A percentile compares a stretch with the other conserved stretches of the same genome.
phyloP scores from a whole-genome alignment of 2,113 vertebrate genomes.

The Mellivora capensis region DNA sequence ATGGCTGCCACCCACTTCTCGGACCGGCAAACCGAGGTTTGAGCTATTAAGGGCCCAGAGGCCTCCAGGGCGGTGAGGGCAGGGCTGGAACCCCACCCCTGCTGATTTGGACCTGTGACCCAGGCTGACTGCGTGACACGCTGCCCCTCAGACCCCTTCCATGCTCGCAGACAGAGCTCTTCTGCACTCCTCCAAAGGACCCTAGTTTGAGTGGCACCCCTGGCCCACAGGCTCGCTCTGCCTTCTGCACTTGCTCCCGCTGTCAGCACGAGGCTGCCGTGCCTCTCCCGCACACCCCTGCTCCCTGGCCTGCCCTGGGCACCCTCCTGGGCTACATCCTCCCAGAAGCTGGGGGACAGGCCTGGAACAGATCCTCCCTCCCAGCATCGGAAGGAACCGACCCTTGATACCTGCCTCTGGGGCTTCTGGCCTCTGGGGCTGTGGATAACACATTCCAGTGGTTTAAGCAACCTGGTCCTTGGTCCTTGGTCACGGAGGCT shows the following conservation, averaged over 20 bases:
- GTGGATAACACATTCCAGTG: background rate
- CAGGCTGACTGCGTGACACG: background rate
- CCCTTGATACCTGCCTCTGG: background rate
- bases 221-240: background rate
- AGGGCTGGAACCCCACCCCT: background rate
- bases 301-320: background rate
- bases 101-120: background rate
- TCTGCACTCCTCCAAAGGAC: too few relatives aligned
- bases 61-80: background rate
- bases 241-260: background rate
- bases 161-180: accelerated
- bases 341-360: background rate
- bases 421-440: background rate
- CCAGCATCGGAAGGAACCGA: too few relatives aligned
- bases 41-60: background rate
- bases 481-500: accelerated
- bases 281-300: too few relatives aligned
- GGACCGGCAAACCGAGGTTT: background rate
- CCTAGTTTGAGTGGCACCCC: background rate
- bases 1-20: background rate
- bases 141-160: background rate
- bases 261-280: too few relatives aligned
- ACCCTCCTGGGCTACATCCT: background rate
- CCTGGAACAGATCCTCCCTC: background rate
- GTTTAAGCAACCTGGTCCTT: background rate